Base-by-base conservation (phyloP, 2,888 invertebrate genomes). In the Notodonta dromedarius region DNA sequence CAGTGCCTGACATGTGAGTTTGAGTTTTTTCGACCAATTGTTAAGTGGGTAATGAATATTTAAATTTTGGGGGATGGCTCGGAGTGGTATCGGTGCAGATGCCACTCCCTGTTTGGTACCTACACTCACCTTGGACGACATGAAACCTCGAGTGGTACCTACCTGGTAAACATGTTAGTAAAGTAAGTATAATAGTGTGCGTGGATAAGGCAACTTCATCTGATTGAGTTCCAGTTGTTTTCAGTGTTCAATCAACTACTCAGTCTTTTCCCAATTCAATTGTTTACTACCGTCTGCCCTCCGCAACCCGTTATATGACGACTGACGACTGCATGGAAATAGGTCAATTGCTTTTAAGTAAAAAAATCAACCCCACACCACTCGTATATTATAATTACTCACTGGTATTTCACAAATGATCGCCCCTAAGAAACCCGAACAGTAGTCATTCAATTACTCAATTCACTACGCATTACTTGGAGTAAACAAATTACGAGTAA, bases 361-460 rank as follows among this genome's bases (percentile, higher is more conserved):
- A 9, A 46, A 4, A 46, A 46, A n/a, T 5, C 53, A 24, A 32
- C 46, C 40, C 50, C 48, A 48, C 9, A 50, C 39, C 56, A 56
- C 39, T 50, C 14, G n/a, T 24, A 2, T 24, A 24, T 24, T 24
- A 24, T 24, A 24, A 24, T 24, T 24, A 24, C 24, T 24, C 24
- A 24, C 61, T 66, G 58, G 11, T 63, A 61, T 57, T 61, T 76
- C 71, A 74, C 68, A 70, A 73, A 62, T 56, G 62, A 69, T 73
- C 71, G 78, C 81, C 81, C 78, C 77, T 80, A 73, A 60, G 61
- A 62, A 71, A 73, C 76, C 73, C 76, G 80, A 77, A 78, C 80
- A 80, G 84, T 84, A 81, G 71, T 80, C 73, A 82, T 86, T 85
- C 79, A 80, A 86, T 89, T 86, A 83, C 79, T 78, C 79, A 73